Evolutionary conservation across 2,113 vertebrate genomes (phyloP).

Genomic region (Ciconia maguari): DNA sequence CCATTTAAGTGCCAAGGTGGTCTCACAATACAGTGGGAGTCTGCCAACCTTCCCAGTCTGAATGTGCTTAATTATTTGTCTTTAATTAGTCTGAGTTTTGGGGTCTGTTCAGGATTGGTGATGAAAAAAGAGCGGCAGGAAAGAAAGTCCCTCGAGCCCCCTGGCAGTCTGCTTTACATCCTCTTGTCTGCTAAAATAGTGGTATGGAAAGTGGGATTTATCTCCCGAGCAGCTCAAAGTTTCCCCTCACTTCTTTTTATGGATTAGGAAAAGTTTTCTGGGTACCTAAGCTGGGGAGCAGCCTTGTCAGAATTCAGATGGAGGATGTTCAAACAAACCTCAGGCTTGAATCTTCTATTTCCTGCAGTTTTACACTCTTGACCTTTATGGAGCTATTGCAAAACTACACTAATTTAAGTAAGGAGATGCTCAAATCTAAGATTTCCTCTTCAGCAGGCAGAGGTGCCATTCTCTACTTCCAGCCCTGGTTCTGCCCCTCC

Average conservation of each 20-base stretch:
- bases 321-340: background rate
- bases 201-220: background rate
- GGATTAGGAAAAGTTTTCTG: background rate
- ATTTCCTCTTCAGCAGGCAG: background rate
- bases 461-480: background rate
- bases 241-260: background rate
- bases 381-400: background rate
- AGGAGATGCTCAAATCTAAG: background rate
- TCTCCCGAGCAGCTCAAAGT: background rate
- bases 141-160: constrained; percentile 6
- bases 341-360: background rate
- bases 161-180: constrained; percentile 2
- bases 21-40: constrained; percentile 76
- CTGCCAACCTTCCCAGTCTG: constrained; percentile 73
- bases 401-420: background rate
- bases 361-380: background rate
- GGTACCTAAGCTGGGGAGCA: background rate
- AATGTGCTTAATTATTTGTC: constrained; percentile 76
- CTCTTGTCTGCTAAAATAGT: background rate
- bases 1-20: constrained; percentile 86
- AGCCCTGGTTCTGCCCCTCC: background rate
- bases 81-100: constrained; percentile 76
- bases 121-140: constrained; percentile 47
- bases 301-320: background rate
- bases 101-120: constrained; percentile 64